Evolutionary conservation across 2,888 invertebrate species (phyloP).

Genomic region (Pyrrhosoma nymphula): DNA sequence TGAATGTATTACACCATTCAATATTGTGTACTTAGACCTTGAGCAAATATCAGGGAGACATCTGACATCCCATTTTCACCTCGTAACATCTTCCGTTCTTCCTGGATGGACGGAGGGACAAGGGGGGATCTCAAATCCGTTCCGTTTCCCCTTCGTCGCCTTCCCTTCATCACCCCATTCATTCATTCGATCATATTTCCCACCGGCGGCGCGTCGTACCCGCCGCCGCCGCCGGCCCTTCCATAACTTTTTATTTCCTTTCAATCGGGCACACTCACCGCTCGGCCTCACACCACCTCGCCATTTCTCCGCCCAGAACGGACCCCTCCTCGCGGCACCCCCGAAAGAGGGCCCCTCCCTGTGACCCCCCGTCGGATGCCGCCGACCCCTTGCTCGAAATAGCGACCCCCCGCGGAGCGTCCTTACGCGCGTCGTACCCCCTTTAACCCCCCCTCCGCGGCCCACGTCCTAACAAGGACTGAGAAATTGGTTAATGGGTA

Average conservation of each 20-base stretch:
- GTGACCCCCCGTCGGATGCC: not conserved
- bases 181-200: slow-evolving; percentile 22
- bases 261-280: slow-evolving; percentile 3
- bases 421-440: not conserved
- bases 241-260: not conserved
- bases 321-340: not conserved
- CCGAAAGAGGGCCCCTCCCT: not conserved
- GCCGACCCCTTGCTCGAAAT: slow-evolving; percentile 9
- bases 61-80: not conserved
- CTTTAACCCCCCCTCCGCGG: not conserved
- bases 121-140: not conserved
- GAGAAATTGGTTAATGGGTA: slow-evolving; percentile 63
- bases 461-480: slow-evolving; percentile 59
- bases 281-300: not conserved
- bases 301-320: not conserved
- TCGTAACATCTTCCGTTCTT: not conserved
- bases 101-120: not conserved
- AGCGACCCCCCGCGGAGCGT: slow-evolving; percentile 5
- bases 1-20: too few relatives aligned
- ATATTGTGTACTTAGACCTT: not conserved
- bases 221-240: not conserved
- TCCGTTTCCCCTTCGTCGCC: slow-evolving; percentile 16
- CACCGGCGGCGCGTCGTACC: not conserved
- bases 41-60: not conserved
- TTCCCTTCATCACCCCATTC: not conserved